Evolutionary conservation across 2,888 invertebrate genomes (phyloP).

Genomic region (Mimachlamys varia): DNA sequence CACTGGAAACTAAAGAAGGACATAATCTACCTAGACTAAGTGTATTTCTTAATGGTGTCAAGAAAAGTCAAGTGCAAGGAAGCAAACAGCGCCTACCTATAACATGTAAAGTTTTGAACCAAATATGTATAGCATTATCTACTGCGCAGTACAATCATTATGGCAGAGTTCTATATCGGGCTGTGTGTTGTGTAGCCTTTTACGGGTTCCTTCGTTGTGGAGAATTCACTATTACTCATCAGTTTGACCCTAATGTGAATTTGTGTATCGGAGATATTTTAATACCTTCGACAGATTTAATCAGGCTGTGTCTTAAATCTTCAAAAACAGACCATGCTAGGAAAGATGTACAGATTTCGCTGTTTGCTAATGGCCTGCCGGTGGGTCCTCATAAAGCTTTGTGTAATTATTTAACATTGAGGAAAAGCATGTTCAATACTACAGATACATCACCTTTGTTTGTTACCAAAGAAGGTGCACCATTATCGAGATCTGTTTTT

Average conservation of each 20-base stretch:
- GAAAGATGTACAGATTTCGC: not conserved
- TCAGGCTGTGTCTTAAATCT: not conserved
- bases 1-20: not conserved
- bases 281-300: not conserved
- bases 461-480: too few relatives aligned
- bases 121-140: not conserved
- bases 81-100: not conserved
- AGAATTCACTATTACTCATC: not conserved
- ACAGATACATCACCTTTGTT: too few relatives aligned
- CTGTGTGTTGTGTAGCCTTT: slow-evolving; percentile 24
- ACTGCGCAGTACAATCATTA: not conserved
- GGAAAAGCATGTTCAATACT: too few relatives aligned
- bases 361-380: not conserved
- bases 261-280: not conserved
- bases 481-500: too few relatives aligned
- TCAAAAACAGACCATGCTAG: slow-evolving; percentile 23
- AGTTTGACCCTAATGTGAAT: not conserved
- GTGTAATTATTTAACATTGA: not conserved
- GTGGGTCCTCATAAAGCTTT: not conserved
- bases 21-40: not conserved
- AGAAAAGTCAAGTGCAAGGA: not conserved
- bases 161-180: not conserved
- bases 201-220: slow-evolving; percentile 3
- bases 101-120: not conserved
- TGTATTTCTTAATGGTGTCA: not conserved